Evolutionary conservation across 2,113 vertebrate species (phyloP), one percentile per base, ranked within the genome.

Genomic region (Phylloscopus whistleri): DNA sequence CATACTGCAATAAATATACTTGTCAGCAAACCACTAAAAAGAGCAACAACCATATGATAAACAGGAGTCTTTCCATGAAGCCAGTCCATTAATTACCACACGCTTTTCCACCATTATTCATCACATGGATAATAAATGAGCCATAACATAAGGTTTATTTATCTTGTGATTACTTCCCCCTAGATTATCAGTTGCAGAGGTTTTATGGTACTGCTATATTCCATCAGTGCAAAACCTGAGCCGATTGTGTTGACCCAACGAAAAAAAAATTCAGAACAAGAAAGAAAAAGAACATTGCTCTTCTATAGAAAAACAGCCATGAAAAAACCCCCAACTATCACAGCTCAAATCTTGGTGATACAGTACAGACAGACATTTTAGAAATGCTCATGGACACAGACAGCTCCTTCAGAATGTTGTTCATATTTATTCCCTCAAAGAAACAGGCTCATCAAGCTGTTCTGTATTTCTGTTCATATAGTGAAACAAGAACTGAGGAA

Each of bases 71-170:
- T 53, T 84, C 93, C 68, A 87, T 8, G 31, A 92, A 94, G 84
- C 44, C 60, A 84, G 84, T 68, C 69, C 68, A 84, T 81, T 92
- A 91, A 81, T 84, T 89, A 94, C 49, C 8, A 2, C 55, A 78
- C 3, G 12, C 33, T 75, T 56, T 90, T 84, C 63, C 41, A 92
- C 52, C 35, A 68, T 92, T 89, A 84, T 78, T 90, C 53, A 96
- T 79, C 60, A 64, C 41, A 63, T 23, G 16, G 88, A 80, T 72
- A 95, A 93, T 58, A 84, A 94, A 88, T 74, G 83, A 95, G 51
- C 59, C 80, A 48, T 59, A 88, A 70, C 33, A 59, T 55, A 93
- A 87, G 59, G 64, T 89, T 91, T 95, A 77, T 90, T 62, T 81
- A 48, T 86, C 55, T 78, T 87, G 24, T 52, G 21, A 89, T 80